phyloP scores from a whole-genome alignment of 2,113 vertebrate species.

The Prinia subflava region DNA sequence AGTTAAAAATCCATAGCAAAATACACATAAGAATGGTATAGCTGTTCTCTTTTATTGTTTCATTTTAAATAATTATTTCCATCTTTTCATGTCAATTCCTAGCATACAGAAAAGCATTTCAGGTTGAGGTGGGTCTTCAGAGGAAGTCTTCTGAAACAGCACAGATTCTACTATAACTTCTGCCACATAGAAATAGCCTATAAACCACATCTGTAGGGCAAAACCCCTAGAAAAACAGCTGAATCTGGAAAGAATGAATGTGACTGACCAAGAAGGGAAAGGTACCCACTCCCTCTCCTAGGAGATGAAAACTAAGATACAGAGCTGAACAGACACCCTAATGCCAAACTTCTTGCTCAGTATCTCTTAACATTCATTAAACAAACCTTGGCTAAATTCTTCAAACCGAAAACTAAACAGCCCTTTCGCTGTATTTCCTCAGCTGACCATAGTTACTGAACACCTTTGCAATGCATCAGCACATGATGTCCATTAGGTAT shows the following conservation, averaged over 20 bases:
- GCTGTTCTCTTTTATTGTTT: not conserved
- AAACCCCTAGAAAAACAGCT: not conserved
- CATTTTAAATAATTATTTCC: not conserved
- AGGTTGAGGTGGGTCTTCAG: not conserved
- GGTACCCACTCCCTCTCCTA: not conserved
- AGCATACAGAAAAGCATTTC: not conserved
- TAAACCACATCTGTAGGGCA: not conserved
- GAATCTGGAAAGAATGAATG: not conserved
- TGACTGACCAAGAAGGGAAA: not conserved
- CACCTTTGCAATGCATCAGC: not conserved
- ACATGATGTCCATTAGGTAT: not conserved
- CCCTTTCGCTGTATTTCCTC: not conserved
- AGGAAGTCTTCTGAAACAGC: not conserved
- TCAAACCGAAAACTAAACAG: not conserved
- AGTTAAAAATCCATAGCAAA: not conserved
- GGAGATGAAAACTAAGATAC: not conserved
- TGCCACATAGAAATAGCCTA: not conserved
- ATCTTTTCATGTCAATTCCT: not conserved
- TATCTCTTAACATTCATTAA: not conserved
- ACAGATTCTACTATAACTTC: not conserved
- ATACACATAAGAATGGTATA: not conserved
- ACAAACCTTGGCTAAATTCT: not conserved
- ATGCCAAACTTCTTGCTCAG: not conserved
- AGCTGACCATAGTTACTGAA: not conserved
- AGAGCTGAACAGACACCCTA: not conserved